These are phyloP conservation scores for Formicarius rufipectus DNA, from an alignment of 2,113 vertebrate genomes.

Conservation along the genomic window DNA sequence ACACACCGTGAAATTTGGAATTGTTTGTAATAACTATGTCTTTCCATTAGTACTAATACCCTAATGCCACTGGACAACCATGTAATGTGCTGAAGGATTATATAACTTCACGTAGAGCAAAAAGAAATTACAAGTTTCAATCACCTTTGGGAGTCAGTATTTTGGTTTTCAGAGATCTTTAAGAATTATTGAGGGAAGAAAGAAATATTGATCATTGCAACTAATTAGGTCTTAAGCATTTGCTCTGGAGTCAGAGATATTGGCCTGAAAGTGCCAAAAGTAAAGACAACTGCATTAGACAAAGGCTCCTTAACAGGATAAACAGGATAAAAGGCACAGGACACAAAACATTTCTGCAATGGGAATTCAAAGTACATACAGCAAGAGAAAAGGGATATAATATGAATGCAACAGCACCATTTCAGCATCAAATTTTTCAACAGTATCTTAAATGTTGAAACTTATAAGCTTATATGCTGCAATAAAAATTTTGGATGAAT, in stretches of 20 bases:
- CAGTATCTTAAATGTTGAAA: background rate
- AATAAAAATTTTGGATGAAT: background rate
- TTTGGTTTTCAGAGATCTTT: slow-evolving; percentile 19
- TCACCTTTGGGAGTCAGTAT: slow-evolving; percentile 12
- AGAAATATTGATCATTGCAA: background rate
- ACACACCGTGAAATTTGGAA: slow-evolving; percentile 55
- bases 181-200: background rate
- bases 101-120: slow-evolving; percentile 40
- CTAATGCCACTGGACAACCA: slow-evolving; percentile 32
- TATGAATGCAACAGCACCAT: background rate
- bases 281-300: background rate
- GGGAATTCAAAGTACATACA: background rate
- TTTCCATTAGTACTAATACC: slow-evolving; percentile 62
- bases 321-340: background rate
- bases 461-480: background rate
- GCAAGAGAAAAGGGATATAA: background rate
- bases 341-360: background rate
- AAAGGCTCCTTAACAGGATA: background rate
- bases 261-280: background rate
- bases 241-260: background rate
- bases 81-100: slow-evolving; percentile 57
- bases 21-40: slow-evolving; percentile 51
- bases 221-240: background rate
- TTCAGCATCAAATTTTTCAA: background rate
- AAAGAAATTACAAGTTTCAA: slow-evolving; percentile 49